Conservation (phyloP, 2,797 vertebrate genomes). For the Xenentodon cancila region DNA sequence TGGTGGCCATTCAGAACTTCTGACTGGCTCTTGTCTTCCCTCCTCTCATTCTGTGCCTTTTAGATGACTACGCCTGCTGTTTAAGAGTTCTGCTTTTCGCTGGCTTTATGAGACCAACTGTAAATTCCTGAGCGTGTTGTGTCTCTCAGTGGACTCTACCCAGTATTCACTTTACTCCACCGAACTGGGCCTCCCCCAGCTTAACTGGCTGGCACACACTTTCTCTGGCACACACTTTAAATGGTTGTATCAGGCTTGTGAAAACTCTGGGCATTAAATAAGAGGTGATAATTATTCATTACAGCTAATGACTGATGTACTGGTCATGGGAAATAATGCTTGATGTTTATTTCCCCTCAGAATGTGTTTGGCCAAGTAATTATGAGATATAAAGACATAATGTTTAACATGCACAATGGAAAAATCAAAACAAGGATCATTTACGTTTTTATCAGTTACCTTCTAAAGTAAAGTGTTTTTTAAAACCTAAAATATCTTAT, state of each 20-base stretch:
- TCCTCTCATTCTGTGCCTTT: constrained; percentile 43
- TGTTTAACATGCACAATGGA: constrained; percentile 24
- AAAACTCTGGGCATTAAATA: constrained; percentile 55
- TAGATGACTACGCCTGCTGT: constrained; percentile 57
- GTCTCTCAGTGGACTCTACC: constrained; percentile 57
- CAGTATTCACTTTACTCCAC: constrained; percentile 49
- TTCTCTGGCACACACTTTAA: constrained; percentile 44
- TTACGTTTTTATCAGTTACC: background rate
- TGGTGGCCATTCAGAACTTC: constrained; percentile 46
- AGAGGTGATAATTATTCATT: constrained; percentile 62
- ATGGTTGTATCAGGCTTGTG: constrained; percentile 41
- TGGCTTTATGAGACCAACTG: constrained; percentile 74
- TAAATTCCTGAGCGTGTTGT: constrained; percentile 72
- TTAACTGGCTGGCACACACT: constrained; percentile 51
- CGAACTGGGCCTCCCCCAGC: constrained; percentile 28
- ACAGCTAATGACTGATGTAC: constrained; percentile 42
- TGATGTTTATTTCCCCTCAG: constrained; percentile 20
- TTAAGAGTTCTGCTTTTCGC: constrained; percentile 71
- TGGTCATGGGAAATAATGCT: constrained; percentile 25
- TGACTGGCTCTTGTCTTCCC: constrained; percentile 25
- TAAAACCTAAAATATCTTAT: background rate
- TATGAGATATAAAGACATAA: constrained; percentile 8
- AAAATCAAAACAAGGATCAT: constrained; percentile 13
- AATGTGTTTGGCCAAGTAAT: constrained; percentile 39
- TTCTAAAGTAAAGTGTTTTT: background rate